These are phyloP conservation scores for Cheilosia urbana DNA, from an alignment of 2,888 invertebrate genomes.

Conservation along the genomic window DNA sequence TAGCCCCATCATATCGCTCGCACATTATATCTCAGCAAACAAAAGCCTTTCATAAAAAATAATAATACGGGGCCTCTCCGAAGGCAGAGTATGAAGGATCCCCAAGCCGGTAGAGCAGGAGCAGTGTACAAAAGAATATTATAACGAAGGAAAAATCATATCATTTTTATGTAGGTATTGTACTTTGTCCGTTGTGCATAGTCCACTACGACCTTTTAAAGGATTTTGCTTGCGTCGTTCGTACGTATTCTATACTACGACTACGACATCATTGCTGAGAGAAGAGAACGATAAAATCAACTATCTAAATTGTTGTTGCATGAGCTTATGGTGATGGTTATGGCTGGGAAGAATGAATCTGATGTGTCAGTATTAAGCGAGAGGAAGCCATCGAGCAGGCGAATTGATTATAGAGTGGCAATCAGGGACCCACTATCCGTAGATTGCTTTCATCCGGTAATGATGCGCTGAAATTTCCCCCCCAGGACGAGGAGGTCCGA, in stretches of 20 bases:
- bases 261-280: background rate
- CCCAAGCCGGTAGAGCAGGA: background rate
- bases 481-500: background rate
- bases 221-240: slow-evolving; percentile 40
- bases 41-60: slow-evolving; percentile 70
- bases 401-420: slow-evolving; percentile 70
- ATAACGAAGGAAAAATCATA: slow-evolving; percentile 69
- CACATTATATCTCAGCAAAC: slow-evolving; percentile 58
- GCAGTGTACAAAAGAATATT: slow-evolving; percentile 62
- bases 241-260: background rate
- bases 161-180: slow-evolving; percentile 66
- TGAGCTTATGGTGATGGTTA: slow-evolving; percentile 65
- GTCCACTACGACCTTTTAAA: slow-evolving; percentile 59
- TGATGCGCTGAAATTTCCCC: slow-evolving; percentile 9
- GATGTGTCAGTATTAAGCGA: slow-evolving; percentile 63
- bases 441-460: slow-evolving; percentile 20
- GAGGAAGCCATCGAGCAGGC: slow-evolving; percentile 52
- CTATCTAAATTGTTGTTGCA: slow-evolving; percentile 70
- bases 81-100: slow-evolving; percentile 10
- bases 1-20: slow-evolving; percentile 12
- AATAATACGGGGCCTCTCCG: slow-evolving; percentile 55
- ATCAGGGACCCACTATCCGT: slow-evolving; percentile 31
- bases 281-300: slow-evolving; percentile 44
- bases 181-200: slow-evolving; percentile 39
- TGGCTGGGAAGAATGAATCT: slow-evolving; percentile 52